These are phyloP conservation scores for Drosophila kambysellisi DNA, from an alignment of 2,888 invertebrate species.

Conservation along the genomic window DNA sequence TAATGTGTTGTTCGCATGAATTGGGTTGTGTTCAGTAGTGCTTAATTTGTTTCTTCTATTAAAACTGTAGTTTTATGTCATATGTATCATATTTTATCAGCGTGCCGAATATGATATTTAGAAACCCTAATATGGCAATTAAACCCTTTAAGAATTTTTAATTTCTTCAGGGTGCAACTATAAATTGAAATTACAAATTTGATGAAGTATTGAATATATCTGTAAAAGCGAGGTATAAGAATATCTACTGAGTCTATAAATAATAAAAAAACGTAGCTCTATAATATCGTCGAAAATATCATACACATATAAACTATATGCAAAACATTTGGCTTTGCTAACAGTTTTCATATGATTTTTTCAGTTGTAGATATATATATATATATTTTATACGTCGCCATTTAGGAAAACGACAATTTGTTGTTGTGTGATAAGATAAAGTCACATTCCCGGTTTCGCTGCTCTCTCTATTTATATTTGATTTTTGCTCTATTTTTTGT, in stretches of 20 bases:
- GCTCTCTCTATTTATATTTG: constrained; percentile 53
- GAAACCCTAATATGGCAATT: not conserved
- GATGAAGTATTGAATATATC: not conserved
- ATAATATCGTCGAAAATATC: not conserved
- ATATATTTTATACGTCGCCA: constrained; percentile 66
- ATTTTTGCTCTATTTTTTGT: constrained; percentile 71
- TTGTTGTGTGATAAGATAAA: constrained; percentile 66
- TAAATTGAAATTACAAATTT: not conserved
- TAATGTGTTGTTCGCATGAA: not conserved
- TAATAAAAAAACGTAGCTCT: not conserved
- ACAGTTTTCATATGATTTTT: constrained; percentile 15
- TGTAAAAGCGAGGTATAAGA: not conserved
- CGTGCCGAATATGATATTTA: not conserved
- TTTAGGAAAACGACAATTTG: constrained; percentile 71
- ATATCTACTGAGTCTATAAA: not conserved
- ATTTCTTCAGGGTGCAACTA: not conserved
- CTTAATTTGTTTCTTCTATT: not conserved
- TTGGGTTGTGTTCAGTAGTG: not conserved
- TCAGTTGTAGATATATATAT: constrained; percentile 25
- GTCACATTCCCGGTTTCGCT: constrained; percentile 35
- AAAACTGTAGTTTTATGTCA: not conserved
- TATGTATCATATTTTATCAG: not conserved
- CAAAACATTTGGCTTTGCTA: not conserved
- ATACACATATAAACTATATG: not conserved
- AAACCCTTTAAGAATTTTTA: too few species aligned